Evolutionary conservation across 1,140 invertebrate species (phyloP), one percentile per base, ranked within the genome.

Genomic region (Scaptomyza pallida): DNA sequence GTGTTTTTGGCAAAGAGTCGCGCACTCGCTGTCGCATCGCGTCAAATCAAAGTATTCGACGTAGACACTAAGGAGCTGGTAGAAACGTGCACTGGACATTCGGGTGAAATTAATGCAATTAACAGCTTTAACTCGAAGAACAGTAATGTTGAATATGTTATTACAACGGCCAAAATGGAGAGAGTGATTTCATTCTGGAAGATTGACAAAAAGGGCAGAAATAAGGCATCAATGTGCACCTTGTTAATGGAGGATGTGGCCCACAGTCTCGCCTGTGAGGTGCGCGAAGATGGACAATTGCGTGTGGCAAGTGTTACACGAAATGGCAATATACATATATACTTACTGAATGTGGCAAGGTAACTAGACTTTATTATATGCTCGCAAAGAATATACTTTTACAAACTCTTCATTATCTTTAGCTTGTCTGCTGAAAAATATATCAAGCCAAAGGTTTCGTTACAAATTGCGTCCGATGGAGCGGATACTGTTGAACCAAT

Each of bases 321-420:
- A 71, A 95, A 93, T 89, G 96, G 96, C 12, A 94, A 95, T 40
- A 93, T 96, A 44, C 94, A 97, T 89, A 92, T 97, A 33, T 97
- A 96, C 91, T 93, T 95, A 71, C 94, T 95, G 71, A 94, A 94
- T 68, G 92, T 95, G 40, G 96, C 96, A 92, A 95, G 95, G 93
- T 95, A 91, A 62, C 35, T 5, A 2, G 9, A 5, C 0, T 30
- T 12, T 6, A 0, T 6, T n/a, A 21, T 8, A n/a, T n/a, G n/a
- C n/a, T n/a, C n/a, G n/a, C n/a, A n/a, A n/a, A n/a, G n/a, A n/a
- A n/a, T n/a, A n/a, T n/a, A n/a, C n/a, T n/a, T n/a, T n/a, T n/a
- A n/a, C n/a, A n/a, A n/a, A n/a, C n/a, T n/a, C n/a, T 30, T 12
- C 9, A 0, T 6, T n/a, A 21, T 8, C 40, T 61, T 47, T 85